These are phyloP conservation scores for Enteromius paludinosus DNA, from an alignment of 2,797 vertebrate genomes.

Conservation along the genomic window DNA sequence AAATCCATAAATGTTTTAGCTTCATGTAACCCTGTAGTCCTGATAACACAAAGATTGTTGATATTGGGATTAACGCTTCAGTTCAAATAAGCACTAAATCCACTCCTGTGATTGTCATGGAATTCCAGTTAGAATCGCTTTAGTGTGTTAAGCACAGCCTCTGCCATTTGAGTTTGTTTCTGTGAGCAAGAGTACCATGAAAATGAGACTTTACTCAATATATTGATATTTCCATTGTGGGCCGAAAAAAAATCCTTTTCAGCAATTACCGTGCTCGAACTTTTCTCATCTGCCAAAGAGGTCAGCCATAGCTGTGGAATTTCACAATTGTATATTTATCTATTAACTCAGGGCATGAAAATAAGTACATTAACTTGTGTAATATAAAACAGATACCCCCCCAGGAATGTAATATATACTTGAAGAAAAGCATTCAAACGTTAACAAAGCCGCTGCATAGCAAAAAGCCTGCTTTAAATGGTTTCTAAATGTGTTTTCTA, in stretches of 20 bases:
- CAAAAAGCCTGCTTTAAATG: background rate
- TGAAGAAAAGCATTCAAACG: background rate
- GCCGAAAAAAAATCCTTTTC: constrained; percentile 45
- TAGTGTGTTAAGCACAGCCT: constrained; percentile 9
- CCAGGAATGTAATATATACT: background rate
- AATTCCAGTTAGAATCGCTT: constrained; percentile 23
- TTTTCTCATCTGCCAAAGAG: constrained; percentile 53
- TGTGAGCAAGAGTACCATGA: constrained; percentile 37
- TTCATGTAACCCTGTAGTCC: constrained; percentile 20
- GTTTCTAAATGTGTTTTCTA: background rate
- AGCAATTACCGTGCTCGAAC: constrained; percentile 41
- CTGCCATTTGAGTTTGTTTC: constrained; percentile 18
- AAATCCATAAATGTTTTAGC: constrained; percentile 14
- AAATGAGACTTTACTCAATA: constrained; percentile 44
- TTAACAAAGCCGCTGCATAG: background rate
- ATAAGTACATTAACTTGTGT: constrained; percentile 18
- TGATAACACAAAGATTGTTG: constrained; percentile 41
- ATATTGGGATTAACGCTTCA: constrained; percentile 26
- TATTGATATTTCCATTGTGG: constrained; percentile 43
- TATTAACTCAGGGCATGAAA: constrained; percentile 26
- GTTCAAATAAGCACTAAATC: constrained; percentile 45
- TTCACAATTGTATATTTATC: constrained; percentile 46
- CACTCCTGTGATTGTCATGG: constrained; percentile 44
- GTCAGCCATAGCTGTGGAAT: constrained; percentile 51
- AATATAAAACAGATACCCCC: constrained; percentile 19